Evolutionary conservation across 1,140 invertebrate species (phyloP), one percentile per base, ranked within the genome.

Genomic region (Thereuonema tuberculata): DNA sequence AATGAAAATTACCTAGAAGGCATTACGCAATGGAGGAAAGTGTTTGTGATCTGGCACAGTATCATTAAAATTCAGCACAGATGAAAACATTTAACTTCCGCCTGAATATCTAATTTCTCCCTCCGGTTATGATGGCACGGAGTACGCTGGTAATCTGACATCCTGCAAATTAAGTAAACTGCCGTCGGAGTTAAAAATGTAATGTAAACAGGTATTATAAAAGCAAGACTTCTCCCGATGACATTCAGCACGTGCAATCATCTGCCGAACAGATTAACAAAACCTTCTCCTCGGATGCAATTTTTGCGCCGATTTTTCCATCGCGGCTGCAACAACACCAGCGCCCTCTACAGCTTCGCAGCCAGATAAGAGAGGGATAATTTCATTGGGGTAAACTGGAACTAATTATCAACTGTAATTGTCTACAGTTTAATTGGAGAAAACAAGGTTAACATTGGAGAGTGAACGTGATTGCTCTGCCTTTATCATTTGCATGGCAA

Each of bases 21-120:
- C 27, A 28, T 17, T 14, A 55, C 5, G 48, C 48, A 24, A 50
- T 14, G 27, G 23, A 25, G 21, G 17, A 21, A 12, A 15, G 26
- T 55, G 24, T 55, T 26, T 55, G 53, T 55, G 25, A 55, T 55
- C 53, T 25, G 3, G 53, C 53, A 55, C 25, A 55, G 27, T 55
- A 55, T 55, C 53, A 55, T 55, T 55, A 55, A 55, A 55, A 55
- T 55, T 55, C 53, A 55, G 28, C 53, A 28, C 53, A 55, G 53
- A 27, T 55, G 53, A 55, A 55, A 55, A 55, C 53, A 55, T 55
- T 55, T 55, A 55, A 25, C 53, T 28, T n/a, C 12, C 3, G 53
- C 24, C 25, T 28, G 53, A 55, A 55, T 55, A 28, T 55, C 53
- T 55, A 55, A 55, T 55, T 55, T 29, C 53, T n/a, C 53, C 53